These are phyloP conservation scores for Podotricha telesiphe DNA, from an alignment of 2,888 invertebrate species.

Conservation along the genomic window DNA sequence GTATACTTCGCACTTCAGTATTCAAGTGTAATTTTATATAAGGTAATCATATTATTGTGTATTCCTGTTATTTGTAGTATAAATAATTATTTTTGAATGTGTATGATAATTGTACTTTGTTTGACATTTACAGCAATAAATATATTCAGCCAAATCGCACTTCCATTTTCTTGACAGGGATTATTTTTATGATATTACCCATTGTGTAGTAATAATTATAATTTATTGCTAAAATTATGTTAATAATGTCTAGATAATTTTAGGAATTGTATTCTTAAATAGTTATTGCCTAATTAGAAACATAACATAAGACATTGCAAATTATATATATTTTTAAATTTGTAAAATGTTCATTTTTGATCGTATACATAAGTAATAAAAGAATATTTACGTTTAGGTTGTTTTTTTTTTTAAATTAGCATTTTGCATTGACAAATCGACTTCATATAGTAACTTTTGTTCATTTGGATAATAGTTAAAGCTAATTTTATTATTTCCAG, in stretches of 20 bases:
- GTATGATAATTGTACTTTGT: background rate
- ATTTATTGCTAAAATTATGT: background rate
- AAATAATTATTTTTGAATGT: background rate
- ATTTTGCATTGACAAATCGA: too few relatives aligned
- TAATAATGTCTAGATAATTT: background rate
- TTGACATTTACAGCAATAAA: background rate
- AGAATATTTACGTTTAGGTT: too few relatives aligned
- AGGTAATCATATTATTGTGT: background rate
- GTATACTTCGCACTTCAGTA: background rate
- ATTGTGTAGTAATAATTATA: background rate
- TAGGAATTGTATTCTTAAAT: too few relatives aligned
- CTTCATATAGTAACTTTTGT: background rate
- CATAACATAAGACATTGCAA: too few relatives aligned
- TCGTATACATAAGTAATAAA: too few relatives aligned
- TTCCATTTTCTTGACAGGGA: slow-evolving; percentile 5
- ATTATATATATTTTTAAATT: too few relatives aligned
- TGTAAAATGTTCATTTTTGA: too few relatives aligned
- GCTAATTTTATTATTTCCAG: slow-evolving; percentile 63
- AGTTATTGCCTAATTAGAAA: too few relatives aligned
- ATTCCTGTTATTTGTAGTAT: background rate
- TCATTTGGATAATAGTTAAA: background rate
- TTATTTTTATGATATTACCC: slow-evolving; percentile 7
- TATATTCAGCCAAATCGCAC: background rate
- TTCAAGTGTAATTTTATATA: background rate
- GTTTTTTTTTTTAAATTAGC: too few relatives aligned